Evolutionary conservation across 2,888 invertebrate genomes (phyloP).

Genomic region (Meiosimyza platycephala): DNA sequence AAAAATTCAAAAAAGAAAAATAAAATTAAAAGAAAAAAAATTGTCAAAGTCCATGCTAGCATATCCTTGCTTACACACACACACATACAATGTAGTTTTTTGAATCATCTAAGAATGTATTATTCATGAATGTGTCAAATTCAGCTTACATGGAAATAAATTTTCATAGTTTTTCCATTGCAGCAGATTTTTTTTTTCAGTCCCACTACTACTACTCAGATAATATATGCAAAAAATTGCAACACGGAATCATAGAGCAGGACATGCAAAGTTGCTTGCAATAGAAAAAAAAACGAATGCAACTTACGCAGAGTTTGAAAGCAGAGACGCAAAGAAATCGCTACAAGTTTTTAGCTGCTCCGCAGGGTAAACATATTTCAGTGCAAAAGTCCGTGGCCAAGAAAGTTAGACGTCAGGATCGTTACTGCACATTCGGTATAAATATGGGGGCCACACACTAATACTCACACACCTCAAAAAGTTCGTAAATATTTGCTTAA

Average conservation of each 20-base stretch:
- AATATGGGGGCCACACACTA: not conserved
- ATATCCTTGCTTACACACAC: not conserved
- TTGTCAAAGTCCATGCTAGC: not conserved
- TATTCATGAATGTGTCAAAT: slow-evolving; percentile 37
- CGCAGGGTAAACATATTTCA: slow-evolving; percentile 8
- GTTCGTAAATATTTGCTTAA: slow-evolving; percentile 4
- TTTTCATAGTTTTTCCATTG: no score
- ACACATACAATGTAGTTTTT: not conserved
- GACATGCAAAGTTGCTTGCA: slow-evolving; percentile 16
- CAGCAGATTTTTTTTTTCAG: not conserved
- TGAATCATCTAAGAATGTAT: slow-evolving; percentile 16
- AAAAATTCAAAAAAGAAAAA: not conserved
- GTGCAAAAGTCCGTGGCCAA: slow-evolving; percentile 6
- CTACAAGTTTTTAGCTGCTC: not conserved
- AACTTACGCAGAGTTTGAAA: not conserved
- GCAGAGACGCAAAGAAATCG: not conserved
- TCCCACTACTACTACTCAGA: not conserved
- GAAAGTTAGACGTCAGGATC: slow-evolving; percentile 1
- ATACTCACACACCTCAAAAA: not conserved
- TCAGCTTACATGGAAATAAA: slow-evolving; percentile 27
- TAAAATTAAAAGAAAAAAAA: not conserved
- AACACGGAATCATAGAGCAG: slow-evolving; percentile 16
- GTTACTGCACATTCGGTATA: not conserved
- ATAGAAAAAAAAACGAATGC: not conserved
- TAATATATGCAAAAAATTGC: slow-evolving; percentile 24